Base-by-base conservation (phyloP, 2,888 invertebrate genomes). In the Cephus sareptanus region DNA sequence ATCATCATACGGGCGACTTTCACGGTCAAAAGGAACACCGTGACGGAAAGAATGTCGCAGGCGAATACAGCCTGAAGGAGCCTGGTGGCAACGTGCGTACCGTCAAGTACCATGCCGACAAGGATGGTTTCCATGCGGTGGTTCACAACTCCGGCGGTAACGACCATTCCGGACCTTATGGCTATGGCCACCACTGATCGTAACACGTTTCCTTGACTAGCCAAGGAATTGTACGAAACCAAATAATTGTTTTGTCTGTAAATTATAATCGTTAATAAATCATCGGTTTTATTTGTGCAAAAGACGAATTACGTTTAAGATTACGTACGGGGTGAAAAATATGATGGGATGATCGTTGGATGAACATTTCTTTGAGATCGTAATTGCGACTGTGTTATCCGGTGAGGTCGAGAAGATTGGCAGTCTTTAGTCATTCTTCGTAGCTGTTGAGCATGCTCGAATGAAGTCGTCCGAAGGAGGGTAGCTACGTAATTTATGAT, bases 401-500 rank as follows among this genome's bases (percentile, higher is more conserved):
- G 9, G 23, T 23, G 9, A 56, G 56, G 56, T 23, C 56, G 56
- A 23, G 56, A 56, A 23, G 56, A 56, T 56, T 56, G 56, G 56
- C 56, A 23, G 23, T 23, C 56, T 23, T 56, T 56, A 56, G 56
- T 56, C 9, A 56, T 56, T 56, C 56, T 75, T 73, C 69, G 73
- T 76, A 73, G 79, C 69, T 74, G 76, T 74, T 79, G 73, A 70
- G 73, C 69, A 74, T 80, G 76, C 77, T 37, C 73, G 73, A 82
- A 85, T 82, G 80, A 84, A 84, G 84, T 83, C 81, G 82, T 85
- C 81, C 80, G 85, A 82, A 84, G 83, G 80, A 79, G 83, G 83
- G 80, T 76, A 81, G 79, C 78, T 78, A 77, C 81, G 86, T 87
- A 88, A 89, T 88, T 89, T 88, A 89, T 89, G 88, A 87, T 89